phyloP scores from a whole-genome alignment of 2,888 invertebrate genomes.

The Hylaea fasciaria region DNA sequence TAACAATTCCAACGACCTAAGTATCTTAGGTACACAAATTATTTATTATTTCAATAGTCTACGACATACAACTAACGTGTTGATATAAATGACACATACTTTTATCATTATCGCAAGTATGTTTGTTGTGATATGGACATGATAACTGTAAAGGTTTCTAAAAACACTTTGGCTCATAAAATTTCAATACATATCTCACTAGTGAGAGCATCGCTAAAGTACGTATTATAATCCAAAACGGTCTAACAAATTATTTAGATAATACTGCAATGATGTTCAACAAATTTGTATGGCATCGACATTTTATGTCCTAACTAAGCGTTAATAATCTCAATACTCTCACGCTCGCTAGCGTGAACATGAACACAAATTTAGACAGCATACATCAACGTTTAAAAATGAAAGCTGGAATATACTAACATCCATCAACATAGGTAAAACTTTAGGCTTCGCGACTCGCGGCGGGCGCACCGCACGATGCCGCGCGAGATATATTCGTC shows the following conservation, averaged over 20 bases:
- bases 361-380: constrained; percentile 52
- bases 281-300: constrained; percentile 63
- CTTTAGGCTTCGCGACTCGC: constrained; percentile 27
- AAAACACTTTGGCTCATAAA: constrained; percentile 53
- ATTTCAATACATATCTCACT: constrained; percentile 34
- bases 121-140: constrained; percentile 69
- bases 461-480: constrained; percentile 8
- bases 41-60: constrained; percentile 54
- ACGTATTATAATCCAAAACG: constrained; percentile 59
- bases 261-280: constrained; percentile 64
- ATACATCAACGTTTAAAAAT: constrained; percentile 59
- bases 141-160: constrained; percentile 69
- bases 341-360: constrained; percentile 52
- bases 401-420: constrained; percentile 67
- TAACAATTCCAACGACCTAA: constrained; percentile 55
- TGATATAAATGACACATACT: constrained; percentile 23
- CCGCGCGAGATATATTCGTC: constrained; percentile 52
- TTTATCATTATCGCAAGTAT: constrained; percentile 33
- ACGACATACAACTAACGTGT: constrained; percentile 51
- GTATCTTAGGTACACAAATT: constrained; percentile 56
- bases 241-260: constrained; percentile 53
- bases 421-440: constrained; percentile 52
- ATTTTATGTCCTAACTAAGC: constrained; percentile 73
- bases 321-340: constrained; percentile 75
- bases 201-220: constrained; percentile 47